Evolutionary conservation across 2,888 invertebrate species (phyloP).

Genomic region (Drosophila seclusa): DNA sequence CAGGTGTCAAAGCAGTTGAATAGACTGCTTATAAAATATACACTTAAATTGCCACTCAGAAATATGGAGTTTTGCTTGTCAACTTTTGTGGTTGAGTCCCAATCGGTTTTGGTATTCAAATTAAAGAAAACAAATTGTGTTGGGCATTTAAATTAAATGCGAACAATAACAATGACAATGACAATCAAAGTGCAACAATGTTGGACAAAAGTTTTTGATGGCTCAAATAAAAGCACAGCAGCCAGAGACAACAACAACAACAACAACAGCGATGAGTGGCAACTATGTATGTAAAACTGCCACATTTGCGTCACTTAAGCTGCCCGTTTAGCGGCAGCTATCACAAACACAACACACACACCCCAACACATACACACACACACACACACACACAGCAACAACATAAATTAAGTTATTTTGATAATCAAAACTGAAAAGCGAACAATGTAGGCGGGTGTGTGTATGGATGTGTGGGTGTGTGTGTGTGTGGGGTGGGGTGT

Average conservation of each 20-base stretch:
- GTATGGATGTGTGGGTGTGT: not conserved
- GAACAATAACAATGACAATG: slow-evolving; percentile 28
- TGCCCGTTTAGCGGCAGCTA: slow-evolving; percentile 62
- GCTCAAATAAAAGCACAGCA: slow-evolving; percentile 40
- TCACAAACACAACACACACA: slow-evolving; percentile 19
- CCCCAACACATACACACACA: slow-evolving; percentile 3
- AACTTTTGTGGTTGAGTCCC: slow-evolving; percentile 11
- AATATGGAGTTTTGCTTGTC: not conserved
- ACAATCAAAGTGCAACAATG: slow-evolving; percentile 70
- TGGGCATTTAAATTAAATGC: slow-evolving; percentile 55
- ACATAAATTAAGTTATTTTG: slow-evolving; percentile 77
- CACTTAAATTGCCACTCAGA: not conserved
- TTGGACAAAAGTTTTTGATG: slow-evolving; percentile 58
- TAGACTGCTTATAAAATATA: not conserved
- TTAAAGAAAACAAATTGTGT: slow-evolving; percentile 42
- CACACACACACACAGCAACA: slow-evolving; percentile 25
- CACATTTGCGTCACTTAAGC: slow-evolving; percentile 77
- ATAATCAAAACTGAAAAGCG: slow-evolving; percentile 76
- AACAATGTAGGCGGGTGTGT: slow-evolving; percentile 46
- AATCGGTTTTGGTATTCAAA: slow-evolving; percentile 31
- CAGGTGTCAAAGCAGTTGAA: not conserved
- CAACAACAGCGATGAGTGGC: not conserved
- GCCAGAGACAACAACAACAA: slow-evolving; percentile 10
- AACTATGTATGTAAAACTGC: slow-evolving; percentile 50
- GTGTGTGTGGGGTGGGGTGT: not conserved